phyloP scores from a whole-genome alignment of 1,140 invertebrate genomes.

The Pogonomyrmex californicus region DNA sequence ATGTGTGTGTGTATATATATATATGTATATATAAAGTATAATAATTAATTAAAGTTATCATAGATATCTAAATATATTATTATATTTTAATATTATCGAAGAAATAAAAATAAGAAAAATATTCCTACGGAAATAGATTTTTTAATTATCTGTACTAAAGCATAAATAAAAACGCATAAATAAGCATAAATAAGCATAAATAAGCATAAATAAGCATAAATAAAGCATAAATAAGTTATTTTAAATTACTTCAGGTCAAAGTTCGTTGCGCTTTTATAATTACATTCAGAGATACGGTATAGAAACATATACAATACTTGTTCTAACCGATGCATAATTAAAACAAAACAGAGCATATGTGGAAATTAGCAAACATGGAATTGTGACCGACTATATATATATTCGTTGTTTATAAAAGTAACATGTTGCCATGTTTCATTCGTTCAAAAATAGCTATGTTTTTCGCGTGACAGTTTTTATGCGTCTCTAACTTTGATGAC shows the following conservation, averaged over 20 bases:
- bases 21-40: too few species aligned
- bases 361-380: constrained; percentile 53
- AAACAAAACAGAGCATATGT: constrained; percentile 46
- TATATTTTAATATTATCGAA: background rate
- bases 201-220: too few species aligned
- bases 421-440: constrained; percentile 25
- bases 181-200: too few species aligned
- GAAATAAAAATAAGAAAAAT: background rate
- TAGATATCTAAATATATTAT: background rate
- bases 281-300: constrained; percentile 10
- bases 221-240: background rate
- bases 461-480: constrained; percentile 38
- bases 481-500: constrained; percentile 32
- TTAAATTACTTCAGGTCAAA: constrained; percentile 46
- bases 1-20: too few species aligned
- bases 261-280: constrained; percentile 22
- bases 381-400: constrained; percentile 22
- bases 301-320: background rate
- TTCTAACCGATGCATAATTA: constrained; percentile 56
- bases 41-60: too few species aligned
- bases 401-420: constrained; percentile 56
- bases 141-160: background rate
- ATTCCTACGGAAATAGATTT: background rate
- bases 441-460: constrained; percentile 36
- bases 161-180: background rate